Evolutionary conservation across 2,113 vertebrate genomes (phyloP), one percentile per base, ranked within the genome.

Genomic region (Picathartes gymnocephalus): DNA sequence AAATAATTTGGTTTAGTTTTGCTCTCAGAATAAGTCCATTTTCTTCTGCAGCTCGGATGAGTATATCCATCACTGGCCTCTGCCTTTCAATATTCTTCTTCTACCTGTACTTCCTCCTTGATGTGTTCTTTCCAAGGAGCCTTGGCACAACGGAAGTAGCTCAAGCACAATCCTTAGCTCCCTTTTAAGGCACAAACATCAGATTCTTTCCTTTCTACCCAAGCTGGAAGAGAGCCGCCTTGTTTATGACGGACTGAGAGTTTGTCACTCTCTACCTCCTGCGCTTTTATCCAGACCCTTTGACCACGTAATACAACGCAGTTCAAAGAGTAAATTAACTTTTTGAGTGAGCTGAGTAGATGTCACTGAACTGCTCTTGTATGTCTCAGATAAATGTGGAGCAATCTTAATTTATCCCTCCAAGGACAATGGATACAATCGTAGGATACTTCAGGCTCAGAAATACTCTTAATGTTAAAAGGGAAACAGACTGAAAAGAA

Each of bases 271-370:
- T 81, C 79, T 86, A 21, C 83, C 30, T 92, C 74, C 51, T 72
- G 25, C 25, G 11, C 87, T 77, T 97, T 97, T 92, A 94, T 93
- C 96, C 97, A 98, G 37, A 88, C 86, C 90, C 81, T 96, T 81
- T 98, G 96, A 97, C 91, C 96, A 94, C 85, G 69, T 97, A 97
- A 96, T 97, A 97, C 93, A 98, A 96, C 86, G 97, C 96, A 96
- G 97, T 98, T 98, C 96, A 98, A 97, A 98, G 93, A 90, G 86
- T 95, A 98, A 98, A 98, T 98, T 98, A 98, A 98, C 94, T 92
- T 98, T 98, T 98, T 97, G 97, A 97, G 94, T 96, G 96, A 97
- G 96, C 95, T 93, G 50, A 68, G 62, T 17, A 94, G 94, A 97
- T 96, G 62, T 92, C 80, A 56, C 73, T 50, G 81, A 83, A 65